These are phyloP conservation scores for Cirrhinus mrigala DNA, from an alignment of 2,797 vertebrate genomes.

Conservation along the genomic window DNA sequence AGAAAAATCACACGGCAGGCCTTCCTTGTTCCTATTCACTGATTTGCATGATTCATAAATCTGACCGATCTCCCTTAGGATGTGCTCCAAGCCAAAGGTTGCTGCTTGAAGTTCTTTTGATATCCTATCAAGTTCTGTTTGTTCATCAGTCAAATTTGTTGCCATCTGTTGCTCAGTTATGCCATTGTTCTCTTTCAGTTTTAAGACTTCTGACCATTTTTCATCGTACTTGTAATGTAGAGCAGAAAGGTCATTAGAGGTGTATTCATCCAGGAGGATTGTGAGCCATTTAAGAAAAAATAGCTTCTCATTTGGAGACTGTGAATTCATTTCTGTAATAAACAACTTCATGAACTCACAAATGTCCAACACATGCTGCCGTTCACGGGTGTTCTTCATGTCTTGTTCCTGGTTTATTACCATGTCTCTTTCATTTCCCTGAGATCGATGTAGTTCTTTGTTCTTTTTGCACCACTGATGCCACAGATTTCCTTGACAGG, in stretches of 20 bases:
- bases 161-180: no score
- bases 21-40: no score
- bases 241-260: conserved; percentile 50
- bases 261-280: not conserved
- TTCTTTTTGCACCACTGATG: conserved; percentile 55
- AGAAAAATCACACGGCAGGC: no score
- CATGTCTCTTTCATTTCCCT: conserved; percentile 38
- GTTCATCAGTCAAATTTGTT: not conserved
- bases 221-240: conserved; percentile 62
- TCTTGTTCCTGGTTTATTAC: not conserved
- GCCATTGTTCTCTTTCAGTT: not conserved
- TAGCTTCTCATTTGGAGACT: not conserved
- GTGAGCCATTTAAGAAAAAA: conserved; percentile 30
- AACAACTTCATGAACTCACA: not conserved
- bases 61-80: no score
- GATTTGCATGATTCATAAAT: no score
- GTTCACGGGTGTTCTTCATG: not conserved
- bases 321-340: not conserved
- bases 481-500: not conserved
- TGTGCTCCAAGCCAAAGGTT: not conserved
- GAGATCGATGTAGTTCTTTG: conserved; percentile 75
- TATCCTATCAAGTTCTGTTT: not conserved
- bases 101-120: conserved; percentile 7
- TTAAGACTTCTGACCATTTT: conserved; percentile 64
- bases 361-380: not conserved